Evolutionary conservation across 2,888 invertebrate genomes (phyloP).

Genomic region (Acrocyrtus sp.): DNA sequence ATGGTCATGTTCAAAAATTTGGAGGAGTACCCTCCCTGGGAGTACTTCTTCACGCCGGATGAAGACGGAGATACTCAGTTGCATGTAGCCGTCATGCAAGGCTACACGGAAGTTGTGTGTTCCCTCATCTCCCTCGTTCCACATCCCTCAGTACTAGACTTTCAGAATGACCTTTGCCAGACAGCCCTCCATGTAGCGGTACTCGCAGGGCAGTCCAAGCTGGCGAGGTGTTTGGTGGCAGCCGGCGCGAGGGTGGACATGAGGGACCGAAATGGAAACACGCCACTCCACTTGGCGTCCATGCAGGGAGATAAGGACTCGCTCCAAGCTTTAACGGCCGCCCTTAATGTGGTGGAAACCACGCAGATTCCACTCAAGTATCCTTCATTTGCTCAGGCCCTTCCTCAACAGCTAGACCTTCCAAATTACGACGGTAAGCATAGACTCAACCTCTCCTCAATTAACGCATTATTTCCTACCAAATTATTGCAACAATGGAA

Average conservation of each 20-base stretch:
- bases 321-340: constrained; percentile 78
- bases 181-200: constrained; percentile 90
- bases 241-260: constrained; percentile 77
- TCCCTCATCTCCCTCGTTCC: constrained; percentile 82
- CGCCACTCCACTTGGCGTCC: constrained; percentile 87
- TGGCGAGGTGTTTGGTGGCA: constrained; percentile 80
- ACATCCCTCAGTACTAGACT: constrained; percentile 79
- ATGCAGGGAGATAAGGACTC: constrained; percentile 76
- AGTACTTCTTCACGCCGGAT: constrained; percentile 79
- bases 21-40: constrained; percentile 68
- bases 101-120: constrained; percentile 77
- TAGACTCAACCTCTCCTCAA: too few relatives aligned
- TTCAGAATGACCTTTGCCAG: constrained; percentile 73
- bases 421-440: constrained; percentile 87
- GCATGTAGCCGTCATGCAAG: constrained; percentile 85
- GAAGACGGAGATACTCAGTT: constrained; percentile 92
- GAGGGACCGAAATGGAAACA: constrained; percentile 83
- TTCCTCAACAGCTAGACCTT: constrained; percentile 77
- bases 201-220: constrained; percentile 77
- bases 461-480: too few relatives aligned
- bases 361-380: constrained; percentile 64
- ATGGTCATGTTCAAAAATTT: constrained; percentile 35
- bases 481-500: too few relatives aligned
- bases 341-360: constrained; percentile 71
- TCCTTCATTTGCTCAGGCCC: constrained; percentile 67